Percentiles rank a stretch among this genome's conserved stretches.
Evolutionary conservation across 2,113 vertebrate genomes (phyloP).

Genomic region (Sorex araneus): DNA sequence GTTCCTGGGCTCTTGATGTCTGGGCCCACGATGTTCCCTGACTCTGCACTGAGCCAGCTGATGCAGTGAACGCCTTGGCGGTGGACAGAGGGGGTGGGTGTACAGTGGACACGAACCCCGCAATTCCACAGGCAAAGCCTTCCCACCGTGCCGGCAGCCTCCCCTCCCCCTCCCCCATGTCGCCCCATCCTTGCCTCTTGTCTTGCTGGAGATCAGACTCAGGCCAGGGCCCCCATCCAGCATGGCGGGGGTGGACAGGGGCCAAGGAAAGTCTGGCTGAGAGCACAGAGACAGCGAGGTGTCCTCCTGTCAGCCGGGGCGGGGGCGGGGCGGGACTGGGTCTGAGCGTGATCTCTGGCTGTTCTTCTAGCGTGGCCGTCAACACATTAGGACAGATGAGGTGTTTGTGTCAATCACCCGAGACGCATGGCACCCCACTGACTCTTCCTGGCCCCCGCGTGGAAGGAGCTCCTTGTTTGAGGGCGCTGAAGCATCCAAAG

Average conservation of each 20-base stretch:
- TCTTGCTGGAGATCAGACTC: not conserved
- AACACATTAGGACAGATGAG: slow-evolving; percentile 77
- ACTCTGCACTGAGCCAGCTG: slow-evolving; percentile 34
- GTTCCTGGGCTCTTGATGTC: not conserved
- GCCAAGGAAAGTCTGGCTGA: slow-evolving; percentile 18
- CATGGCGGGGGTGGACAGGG: not conserved
- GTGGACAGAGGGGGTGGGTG: slow-evolving; percentile 45
- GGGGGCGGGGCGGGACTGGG: not conserved
- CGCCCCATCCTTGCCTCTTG: not conserved
- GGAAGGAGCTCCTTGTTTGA: slow-evolving; percentile 40
- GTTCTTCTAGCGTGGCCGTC: slow-evolving; percentile 67
- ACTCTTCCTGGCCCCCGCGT: slow-evolving; percentile 53
- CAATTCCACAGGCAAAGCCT: slow-evolving; percentile 13
- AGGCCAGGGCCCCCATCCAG: not conserved
- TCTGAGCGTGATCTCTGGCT: slow-evolving; percentile 20
- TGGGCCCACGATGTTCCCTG: slow-evolving; percentile 45
- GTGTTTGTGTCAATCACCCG: slow-evolving; percentile 77
- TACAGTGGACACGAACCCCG: not conserved
- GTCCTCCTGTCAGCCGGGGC: not conserved
- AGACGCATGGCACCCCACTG: slow-evolving; percentile 64
- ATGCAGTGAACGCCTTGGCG: not conserved
- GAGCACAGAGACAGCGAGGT: not conserved
- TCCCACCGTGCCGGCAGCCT: not conserved
- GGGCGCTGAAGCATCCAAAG: not conserved
- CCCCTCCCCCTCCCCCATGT: not conserved